These are phyloP conservation scores for Nasonia oneida DNA, from an alignment of 2,888 invertebrate genomes.

Conservation along the genomic window DNA sequence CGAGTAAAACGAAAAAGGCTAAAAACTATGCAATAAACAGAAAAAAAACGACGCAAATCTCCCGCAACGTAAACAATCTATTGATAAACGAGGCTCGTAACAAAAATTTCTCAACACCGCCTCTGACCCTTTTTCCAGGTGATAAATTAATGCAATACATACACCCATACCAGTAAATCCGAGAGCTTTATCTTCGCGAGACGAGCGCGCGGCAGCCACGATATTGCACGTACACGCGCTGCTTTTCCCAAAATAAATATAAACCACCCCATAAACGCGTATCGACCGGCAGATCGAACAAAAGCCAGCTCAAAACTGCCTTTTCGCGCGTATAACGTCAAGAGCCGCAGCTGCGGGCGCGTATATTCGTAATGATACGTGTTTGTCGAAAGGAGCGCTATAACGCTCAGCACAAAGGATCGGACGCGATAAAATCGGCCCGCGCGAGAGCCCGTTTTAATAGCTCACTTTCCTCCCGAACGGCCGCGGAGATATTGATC, in stretches of 20 bases:
- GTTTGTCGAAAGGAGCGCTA: slow-evolving; percentile 9
- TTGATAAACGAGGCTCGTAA: slow-evolving; percentile 25
- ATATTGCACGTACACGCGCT: background rate
- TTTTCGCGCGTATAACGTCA: background rate
- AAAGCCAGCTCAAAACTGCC: background rate
- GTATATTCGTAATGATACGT: slow-evolving; percentile 2
- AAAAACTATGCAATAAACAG: background rate
- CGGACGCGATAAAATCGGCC: slow-evolving; percentile 43
- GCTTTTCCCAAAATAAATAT: slow-evolving; percentile 1
- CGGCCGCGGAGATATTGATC: slow-evolving; percentile 33
- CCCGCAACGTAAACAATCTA: background rate
- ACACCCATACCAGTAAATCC: background rate
- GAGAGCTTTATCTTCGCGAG: background rate
- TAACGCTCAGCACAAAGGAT: slow-evolving; percentile 34
- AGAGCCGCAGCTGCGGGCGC: background rate
- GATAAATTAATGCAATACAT: slow-evolving; percentile 46
- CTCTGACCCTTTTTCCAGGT: slow-evolving; percentile 40
- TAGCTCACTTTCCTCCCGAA: slow-evolving; percentile 39
- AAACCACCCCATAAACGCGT: background rate
- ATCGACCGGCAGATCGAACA: background rate
- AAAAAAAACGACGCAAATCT: background rate
- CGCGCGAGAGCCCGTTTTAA: slow-evolving; percentile 3
- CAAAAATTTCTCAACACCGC: slow-evolving; percentile 42
- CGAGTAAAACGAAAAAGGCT: background rate
- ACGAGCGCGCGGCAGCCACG: background rate